phyloP scores from a whole-genome alignment of 2,888 invertebrate genomes.

The Eristalinus sepulchralis region DNA sequence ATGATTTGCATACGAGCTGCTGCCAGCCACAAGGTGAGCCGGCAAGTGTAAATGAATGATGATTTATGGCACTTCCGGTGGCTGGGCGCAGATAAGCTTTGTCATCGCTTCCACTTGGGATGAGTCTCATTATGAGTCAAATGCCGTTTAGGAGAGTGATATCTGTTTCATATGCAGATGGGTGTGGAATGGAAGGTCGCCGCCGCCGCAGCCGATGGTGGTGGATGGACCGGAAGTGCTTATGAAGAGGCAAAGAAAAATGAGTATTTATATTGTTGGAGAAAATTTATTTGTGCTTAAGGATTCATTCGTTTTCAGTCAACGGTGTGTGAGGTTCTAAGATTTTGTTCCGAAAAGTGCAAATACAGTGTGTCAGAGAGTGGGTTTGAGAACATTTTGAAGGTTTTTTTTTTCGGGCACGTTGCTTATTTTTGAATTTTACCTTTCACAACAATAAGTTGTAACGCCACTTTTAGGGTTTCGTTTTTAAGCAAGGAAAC shows the following conservation, averaged over 20 bases:
- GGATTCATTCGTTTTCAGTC: too few relatives aligned
- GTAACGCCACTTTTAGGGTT: too few relatives aligned
- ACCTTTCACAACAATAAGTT: too few relatives aligned
- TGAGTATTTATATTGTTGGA: too few relatives aligned
- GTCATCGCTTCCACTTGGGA: constrained; percentile 2
- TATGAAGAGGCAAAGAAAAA: not conserved
- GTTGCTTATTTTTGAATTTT: too few relatives aligned
- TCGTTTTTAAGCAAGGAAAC: too few relatives aligned
- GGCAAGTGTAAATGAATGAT: constrained; percentile 54
- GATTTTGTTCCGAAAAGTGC: too few relatives aligned
- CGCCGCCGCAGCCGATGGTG: not conserved
- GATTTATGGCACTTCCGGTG: constrained; percentile 59
- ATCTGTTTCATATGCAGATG: not conserved
- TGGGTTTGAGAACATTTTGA: too few relatives aligned
- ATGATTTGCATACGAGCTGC: constrained; percentile 55
- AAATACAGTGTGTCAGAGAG: too few relatives aligned
- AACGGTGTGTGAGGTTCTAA: too few relatives aligned
- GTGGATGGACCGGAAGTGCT: not conserved
- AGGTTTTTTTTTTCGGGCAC: too few relatives aligned
- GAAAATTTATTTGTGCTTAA: too few relatives aligned
- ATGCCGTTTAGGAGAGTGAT: not conserved
- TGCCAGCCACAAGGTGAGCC: constrained; percentile 26
- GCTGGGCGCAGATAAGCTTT: constrained; percentile 5
- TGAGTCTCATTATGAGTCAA: not conserved
- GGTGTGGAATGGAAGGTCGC: not conserved